Percentiles rank a stretch among this genome's conserved stretches.
Evolutionary conservation across 2,888 invertebrate genomes (phyloP).

Genomic region (Torymus texanus): DNA sequence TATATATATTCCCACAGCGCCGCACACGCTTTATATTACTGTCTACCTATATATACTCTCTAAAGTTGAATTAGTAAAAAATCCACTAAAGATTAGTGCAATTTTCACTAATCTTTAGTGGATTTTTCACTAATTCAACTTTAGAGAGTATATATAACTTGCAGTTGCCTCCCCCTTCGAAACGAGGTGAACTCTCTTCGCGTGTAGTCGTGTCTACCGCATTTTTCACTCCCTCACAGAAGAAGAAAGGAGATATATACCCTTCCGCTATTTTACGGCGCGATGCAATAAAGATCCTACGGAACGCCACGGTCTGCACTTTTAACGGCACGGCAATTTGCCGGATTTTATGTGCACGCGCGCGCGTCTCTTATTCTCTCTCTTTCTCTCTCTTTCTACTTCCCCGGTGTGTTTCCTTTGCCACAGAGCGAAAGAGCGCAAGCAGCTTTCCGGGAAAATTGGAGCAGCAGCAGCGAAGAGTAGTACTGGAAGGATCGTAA

Average conservation of each 20-base stretch:
- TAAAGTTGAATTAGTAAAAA: too few relatives aligned
- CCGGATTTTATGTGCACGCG: constrained; percentile 31
- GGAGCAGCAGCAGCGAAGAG: constrained; percentile 10
- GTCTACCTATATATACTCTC: too few relatives aligned
- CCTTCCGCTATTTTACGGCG: constrained; percentile 50
- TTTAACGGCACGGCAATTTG: constrained; percentile 49
- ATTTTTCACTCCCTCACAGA: not conserved
- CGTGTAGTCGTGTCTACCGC: not conserved
- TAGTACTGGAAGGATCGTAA: constrained; percentile 23
- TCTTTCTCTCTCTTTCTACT: constrained; percentile 2
- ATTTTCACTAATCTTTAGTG: too few relatives aligned
- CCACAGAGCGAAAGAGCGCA: not conserved
- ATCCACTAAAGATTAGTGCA: too few relatives aligned
- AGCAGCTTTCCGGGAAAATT: constrained; percentile 47
- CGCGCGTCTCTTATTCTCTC: not conserved
- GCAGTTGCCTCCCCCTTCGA: constrained; percentile 4
- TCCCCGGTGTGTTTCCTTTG: not conserved
- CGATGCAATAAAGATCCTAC: constrained; percentile 35
- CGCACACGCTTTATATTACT: too few relatives aligned
- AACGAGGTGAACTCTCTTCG: constrained; percentile 13
- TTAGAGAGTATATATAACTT: too few relatives aligned
- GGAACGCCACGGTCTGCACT: constrained; percentile 20
- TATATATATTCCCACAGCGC: constrained; percentile 34
- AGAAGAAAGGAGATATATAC: constrained; percentile 18
- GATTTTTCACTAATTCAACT: too few relatives aligned